Base-by-base conservation (phyloP, 1,140 invertebrate genomes). In the Halyomorpha halys region DNA sequence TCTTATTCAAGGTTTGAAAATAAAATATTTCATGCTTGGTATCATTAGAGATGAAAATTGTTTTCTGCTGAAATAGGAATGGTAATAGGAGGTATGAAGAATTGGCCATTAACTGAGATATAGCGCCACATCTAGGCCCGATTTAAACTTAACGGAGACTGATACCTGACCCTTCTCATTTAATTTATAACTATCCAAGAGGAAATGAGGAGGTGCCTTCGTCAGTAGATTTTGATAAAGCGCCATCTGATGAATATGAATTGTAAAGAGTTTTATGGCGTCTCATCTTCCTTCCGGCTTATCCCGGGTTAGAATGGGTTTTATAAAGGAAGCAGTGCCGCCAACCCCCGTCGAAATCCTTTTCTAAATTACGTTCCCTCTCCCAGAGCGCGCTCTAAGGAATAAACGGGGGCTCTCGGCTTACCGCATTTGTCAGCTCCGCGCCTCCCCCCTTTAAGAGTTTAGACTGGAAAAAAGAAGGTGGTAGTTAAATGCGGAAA, bases 211-310 rank as follows among this genome's bases (percentile, higher is more conserved):
- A 3, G 6, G 13, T 8, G 3, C 27, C 27, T 8, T 30, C 27
- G 3, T 4, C 34, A 13, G 47, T 49, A 19, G 47, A 49, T 49
- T 49, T 18, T 49, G 47, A 49, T 49, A 49, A 49, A 49, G 19
- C 19, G 47, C 47, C 47, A 19, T 21, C 47, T 49, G 47, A 49
- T 49, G 47, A 49, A 49, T 49, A 49, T 19, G 47, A 49, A 49
- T 49, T 49, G 47, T 49, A 49, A 49, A 49, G 47, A 49, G 47
- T 49, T 49, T 49, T 49, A 49, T 49, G 47, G 47, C n/a, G 47
- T 49, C 47, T 49, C 47, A 49, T 49, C 47, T 49, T 49, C 47
- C 47, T 19, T 18, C n/a, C 19, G 47, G 47, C 47, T 49, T 49
- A 49, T 49, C 47, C 47, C 47, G n/a, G 16, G n/a, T 49, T 49